Base-by-base conservation (phyloP, 2,888 invertebrate species). In the Callyntrura guangdongensis region DNA sequence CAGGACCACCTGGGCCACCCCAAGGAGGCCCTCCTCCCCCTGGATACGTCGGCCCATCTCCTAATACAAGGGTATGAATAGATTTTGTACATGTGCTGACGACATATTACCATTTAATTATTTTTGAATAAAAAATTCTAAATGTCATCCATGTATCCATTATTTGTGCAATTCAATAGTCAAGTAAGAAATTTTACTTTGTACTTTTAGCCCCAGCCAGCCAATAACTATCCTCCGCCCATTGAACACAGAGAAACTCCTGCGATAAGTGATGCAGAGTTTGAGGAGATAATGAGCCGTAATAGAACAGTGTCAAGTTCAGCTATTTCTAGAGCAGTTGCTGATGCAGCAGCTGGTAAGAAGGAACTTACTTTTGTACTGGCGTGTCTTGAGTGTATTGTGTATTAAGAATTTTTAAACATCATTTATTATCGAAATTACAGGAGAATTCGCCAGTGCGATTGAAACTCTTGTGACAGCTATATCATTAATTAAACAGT, bases 401-500 rank as follows among this genome's bases (percentile, higher is more conserved):
- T 89, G 67, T 90, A 20, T 74, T 89, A 61, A 59, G 20, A 20
- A 59, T n/a, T 17, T 92, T 92, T 72, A 9, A 0, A 47, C 14
- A 27, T 22, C 5, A 67, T 83, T 59, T 45, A 8, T 69, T 8
- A 6, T 36, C 36, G 36, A 14, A 22, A 22, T 74, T 20, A 4
- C 94, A 96, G 96, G 99, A 11, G 99, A 99, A 95, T 99, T 98
- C 95, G 98, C 98, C 0, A 98, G 98, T 95, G 99, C 99, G 81
- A 99, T 99, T 92, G 99, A 99, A 95, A 99, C 99, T 2, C 96
- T 99, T 92, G 99, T 99, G 90, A 99, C 99, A 0, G 99, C 99
- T 8, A 99, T 99, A 94, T 99, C 99, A 9, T 96, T 99, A 89
- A 99, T 99, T 94, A 99, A 99, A 95, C 99, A 99, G 96, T 99